Base-by-base conservation (phyloP, 2,113 vertebrate species). In the Burhinus oedicnemus region DNA sequence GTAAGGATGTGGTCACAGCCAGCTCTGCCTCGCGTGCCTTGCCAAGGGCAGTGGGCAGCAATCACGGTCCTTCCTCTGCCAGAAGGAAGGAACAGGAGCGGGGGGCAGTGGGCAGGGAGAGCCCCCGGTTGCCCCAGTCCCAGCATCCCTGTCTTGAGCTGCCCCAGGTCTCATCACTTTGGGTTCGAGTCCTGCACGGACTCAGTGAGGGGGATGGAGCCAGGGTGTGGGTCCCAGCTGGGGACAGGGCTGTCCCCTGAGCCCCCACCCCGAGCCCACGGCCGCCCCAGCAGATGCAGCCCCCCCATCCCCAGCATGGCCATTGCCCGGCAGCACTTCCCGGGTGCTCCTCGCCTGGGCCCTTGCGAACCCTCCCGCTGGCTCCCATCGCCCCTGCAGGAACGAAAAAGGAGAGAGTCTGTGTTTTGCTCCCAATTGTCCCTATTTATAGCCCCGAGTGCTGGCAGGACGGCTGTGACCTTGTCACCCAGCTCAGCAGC, bases 401-500 rank as follows among this genome's bases (percentile, higher is more conserved):
- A 90, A 94, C 2, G 52, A 91, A 83, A 97, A 95, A 96, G 94
- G 95, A 93, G 77, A 65, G 65, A 90, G 85, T 23, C 82, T 38
- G 44, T 3, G 22, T 66, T 87, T 85, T n/a, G 18, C 85, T 94
- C 88, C 96, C 90, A 64, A 76, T 57, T 90, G 95, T 95, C 92
- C 90, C 95, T 96, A 96, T 96, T 96, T 97, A 93, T 96, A 95
- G 94, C 57, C 65, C 74, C 1, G 4, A 72, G 87, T 6, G 69
- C 77, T 92, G 94, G 92, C 95, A 94, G 94, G 65, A 14, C 0
- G 13, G 81, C 69, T 16, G 47, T 79, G 94, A 79, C 94, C 84
- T 75, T 87, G 94, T 51, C 82, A 64, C 88, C 70, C 5, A 0
- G 49, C 83, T 66, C 72, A 23, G 83, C 89, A 85, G 80, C 80